Evolutionary conservation across 2,113 vertebrate genomes (phyloP).

Genomic region (Passer montanus): DNA sequence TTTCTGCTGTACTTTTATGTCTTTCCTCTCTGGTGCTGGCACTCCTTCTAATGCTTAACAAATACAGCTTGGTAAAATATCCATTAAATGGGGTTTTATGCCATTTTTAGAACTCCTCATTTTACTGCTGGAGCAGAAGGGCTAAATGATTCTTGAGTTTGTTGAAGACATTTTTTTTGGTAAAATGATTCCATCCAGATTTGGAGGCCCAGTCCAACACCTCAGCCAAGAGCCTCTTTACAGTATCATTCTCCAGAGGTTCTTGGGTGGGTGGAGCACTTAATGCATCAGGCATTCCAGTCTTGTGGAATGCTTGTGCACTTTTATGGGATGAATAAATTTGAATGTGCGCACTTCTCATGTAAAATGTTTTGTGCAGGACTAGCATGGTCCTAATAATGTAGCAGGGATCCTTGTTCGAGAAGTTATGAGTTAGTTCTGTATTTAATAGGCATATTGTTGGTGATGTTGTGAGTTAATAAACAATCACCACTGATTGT

Average conservation of each 20-base stretch:
- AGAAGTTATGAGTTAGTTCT: not conserved
- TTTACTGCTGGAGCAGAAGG: not conserved
- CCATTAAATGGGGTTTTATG: not conserved
- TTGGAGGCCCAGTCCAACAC: not conserved
- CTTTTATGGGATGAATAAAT: not conserved
- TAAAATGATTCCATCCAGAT: not conserved
- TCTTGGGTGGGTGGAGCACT: not conserved
- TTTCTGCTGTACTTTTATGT: not conserved
- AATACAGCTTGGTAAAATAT: not conserved
- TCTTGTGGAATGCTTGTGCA: not conserved
- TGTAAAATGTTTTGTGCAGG: not conserved
- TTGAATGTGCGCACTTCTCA: not conserved
- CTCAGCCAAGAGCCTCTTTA: not conserved
- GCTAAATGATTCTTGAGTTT: not conserved
- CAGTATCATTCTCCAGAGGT: not conserved
- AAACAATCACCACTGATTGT: not conserved
- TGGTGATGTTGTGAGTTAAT: constrained; percentile 37
- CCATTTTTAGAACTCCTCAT: not conserved
- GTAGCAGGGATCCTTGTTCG: not conserved
- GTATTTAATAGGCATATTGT: constrained; percentile 2
- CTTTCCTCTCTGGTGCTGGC: not conserved
- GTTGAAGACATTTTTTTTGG: not conserved
- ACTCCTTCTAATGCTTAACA: not conserved
- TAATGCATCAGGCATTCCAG: not conserved
- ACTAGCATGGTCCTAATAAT: not conserved